Evolutionary conservation across 2,888 invertebrate genomes (phyloP).

Genomic region (Cynaeus angustus): DNA sequence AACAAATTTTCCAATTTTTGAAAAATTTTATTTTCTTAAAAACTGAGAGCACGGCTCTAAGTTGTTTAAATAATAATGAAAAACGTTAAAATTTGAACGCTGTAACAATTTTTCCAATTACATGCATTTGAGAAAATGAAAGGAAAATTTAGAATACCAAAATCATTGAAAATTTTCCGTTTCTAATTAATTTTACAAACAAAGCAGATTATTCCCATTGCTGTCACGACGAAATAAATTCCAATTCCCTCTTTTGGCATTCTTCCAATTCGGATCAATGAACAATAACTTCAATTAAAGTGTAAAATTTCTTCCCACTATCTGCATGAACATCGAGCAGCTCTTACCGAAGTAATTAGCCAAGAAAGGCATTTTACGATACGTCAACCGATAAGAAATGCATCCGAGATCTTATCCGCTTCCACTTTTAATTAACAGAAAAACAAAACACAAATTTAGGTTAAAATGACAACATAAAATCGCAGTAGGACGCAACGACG

Average conservation of each 20-base stretch:
- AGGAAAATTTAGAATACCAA: too few species aligned
- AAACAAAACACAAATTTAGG: constrained; percentile 35
- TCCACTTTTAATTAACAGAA: constrained; percentile 34
- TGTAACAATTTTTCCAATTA: too few species aligned
- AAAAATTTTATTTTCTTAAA: too few species aligned
- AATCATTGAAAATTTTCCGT: too few species aligned
- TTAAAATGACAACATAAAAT: constrained; percentile 15
- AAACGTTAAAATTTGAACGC: too few species aligned
- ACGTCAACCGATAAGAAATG: constrained; percentile 35
- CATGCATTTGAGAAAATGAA: too few species aligned
- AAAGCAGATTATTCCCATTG: too few species aligned
- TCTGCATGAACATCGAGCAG: constrained; percentile 52
- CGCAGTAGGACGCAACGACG: constrained; percentile 5
- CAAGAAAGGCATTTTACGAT: constrained; percentile 38
- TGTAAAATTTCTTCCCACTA: constrained; percentile 55
- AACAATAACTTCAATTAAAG: constrained; percentile 50
- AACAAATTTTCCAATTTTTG: too few species aligned
- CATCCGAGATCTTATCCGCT: constrained; percentile 21
- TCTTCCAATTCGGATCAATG: constrained; percentile 44
- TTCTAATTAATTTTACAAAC: too few species aligned
- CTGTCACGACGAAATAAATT: not conserved
- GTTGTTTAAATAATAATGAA: too few species aligned
- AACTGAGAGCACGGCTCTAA: too few species aligned
- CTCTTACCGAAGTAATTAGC: constrained; percentile 47
- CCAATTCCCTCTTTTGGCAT: constrained; percentile 3